These are phyloP conservation scores for Lepidurus apus DNA, from an alignment of 1,140 invertebrate species.

Conservation along the genomic window DNA sequence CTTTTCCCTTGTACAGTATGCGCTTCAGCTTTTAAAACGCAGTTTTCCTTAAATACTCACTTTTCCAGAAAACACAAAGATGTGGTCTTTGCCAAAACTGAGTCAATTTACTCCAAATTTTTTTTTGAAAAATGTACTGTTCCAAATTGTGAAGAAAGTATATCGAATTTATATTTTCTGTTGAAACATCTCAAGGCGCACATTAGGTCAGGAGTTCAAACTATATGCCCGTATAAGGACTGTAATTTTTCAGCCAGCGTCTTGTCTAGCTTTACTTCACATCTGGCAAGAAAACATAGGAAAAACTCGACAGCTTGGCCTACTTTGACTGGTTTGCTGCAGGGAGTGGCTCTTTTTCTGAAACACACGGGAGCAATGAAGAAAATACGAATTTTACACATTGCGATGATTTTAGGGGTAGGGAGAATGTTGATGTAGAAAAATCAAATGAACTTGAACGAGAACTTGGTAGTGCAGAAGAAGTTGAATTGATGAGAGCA, in stretches of 20 bases:
- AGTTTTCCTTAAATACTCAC: not conserved
- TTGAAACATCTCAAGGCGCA: not conserved
- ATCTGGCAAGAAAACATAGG: not conserved
- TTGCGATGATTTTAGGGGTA: not conserved
- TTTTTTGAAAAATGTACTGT: not conserved
- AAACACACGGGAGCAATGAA: not conserved
- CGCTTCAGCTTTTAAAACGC: conserved; percentile 5
- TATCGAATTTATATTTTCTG: not conserved
- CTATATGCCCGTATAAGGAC: not conserved
- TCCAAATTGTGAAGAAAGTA: not conserved
- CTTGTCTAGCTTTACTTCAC: not conserved
- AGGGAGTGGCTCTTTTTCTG: not conserved
- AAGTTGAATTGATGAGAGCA: not conserved
- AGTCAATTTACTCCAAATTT: not conserved
- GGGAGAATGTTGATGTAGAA: not conserved
- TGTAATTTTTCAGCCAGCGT: not conserved
- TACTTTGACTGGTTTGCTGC: not conserved
- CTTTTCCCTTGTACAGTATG: not conserved
- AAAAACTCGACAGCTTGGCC: not conserved
- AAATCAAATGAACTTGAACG: not conserved
- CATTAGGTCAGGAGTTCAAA: not conserved
- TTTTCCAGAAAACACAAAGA: not conserved
- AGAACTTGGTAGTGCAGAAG: not conserved
- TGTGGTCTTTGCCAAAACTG: not conserved
- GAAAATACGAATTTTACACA: not conserved